Evolutionary conservation across 2,888 invertebrate genomes (phyloP), one percentile per base, ranked within the genome.

Genomic region (Thecophora atra): DNA sequence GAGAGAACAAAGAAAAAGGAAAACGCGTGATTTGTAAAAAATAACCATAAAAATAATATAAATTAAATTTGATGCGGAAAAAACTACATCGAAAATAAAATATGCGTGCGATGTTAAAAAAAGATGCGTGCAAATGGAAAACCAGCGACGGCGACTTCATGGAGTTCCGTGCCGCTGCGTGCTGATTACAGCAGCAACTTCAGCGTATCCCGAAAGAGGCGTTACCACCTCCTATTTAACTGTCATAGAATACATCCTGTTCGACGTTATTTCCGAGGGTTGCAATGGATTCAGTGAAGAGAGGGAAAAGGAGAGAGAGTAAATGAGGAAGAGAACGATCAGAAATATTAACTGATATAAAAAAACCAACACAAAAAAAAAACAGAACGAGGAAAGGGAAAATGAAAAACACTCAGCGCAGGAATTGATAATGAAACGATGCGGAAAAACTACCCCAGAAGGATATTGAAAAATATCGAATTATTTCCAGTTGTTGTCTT

Each of bases 201-300:
- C 44, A 60, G 67, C 74, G 70, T 72, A 74, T 72, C 72, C 74
- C 72, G 70, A 78, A 77, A 75, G 71, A 70, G 79, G 79, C 79
- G 79, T 73, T 71, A 76, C 77, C 77, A 73, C 77, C 78, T 78
- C 76, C 78, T 78, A 77, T 78, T 77, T 77, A 74, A 73, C 78
- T 78, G 77, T 77, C 78, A 78, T 76, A 75, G 73, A 71, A 74
- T 75, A 74, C 71, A 72, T 77, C 77, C 77, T 76, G 76, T 71
- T 70, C 6, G 47, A 13, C 4, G 3, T 62, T 19, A 15, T 37
- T 52, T 37, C n/a, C n/a, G 54, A 67, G 68, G 69, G 64, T 30
- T 47, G 47, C 17, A 13, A 47, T 47, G 11, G 26, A 13, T 24
- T 19, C 26, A 7, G 7, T 24, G 58, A 13, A 26, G 26, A 15